These are phyloP conservation scores for Zaprionus tsacasi DNA, from an alignment of 1,140 invertebrate genomes.

Conservation along the genomic window DNA sequence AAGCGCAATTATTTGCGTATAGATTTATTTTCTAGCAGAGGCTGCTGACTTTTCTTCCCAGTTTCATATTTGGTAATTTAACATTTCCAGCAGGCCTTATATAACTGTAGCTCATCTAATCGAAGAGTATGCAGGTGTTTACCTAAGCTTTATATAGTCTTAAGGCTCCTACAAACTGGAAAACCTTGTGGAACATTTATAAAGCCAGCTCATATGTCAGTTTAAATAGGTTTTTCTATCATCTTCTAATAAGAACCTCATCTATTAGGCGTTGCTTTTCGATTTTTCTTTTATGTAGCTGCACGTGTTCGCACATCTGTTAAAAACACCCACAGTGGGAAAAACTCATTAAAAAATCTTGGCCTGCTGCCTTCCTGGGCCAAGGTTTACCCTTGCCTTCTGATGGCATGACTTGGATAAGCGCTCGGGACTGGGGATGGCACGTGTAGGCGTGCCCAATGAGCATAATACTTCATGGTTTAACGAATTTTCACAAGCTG, in stretches of 20 bases:
- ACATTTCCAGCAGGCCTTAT: too few species aligned
- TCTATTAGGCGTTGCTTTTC: conserved; percentile 3
- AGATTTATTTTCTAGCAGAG: too few species aligned
- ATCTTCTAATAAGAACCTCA: background rate
- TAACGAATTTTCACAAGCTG: conserved; percentile 73
- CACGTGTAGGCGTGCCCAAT: conserved; percentile 75
- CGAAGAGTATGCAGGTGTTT: too few species aligned
- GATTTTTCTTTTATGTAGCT: background rate
- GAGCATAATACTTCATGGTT: conserved; percentile 77
- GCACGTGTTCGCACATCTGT: conserved; percentile 20
- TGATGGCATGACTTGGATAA: conserved; percentile 70
- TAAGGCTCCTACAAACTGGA: background rate
- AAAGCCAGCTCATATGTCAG: background rate
- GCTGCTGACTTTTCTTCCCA: too few species aligned
- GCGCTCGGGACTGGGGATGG: conserved; percentile 26
- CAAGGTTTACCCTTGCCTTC: conserved; percentile 54
- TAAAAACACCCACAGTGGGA: conserved; percentile 20
- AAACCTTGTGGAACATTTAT: background rate
- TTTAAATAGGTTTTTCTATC: background rate
- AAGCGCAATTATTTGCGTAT: too few species aligned
- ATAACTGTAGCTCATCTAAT: too few species aligned
- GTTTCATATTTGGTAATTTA: too few species aligned
- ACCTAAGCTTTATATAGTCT: too few species aligned
- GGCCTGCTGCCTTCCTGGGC: conserved; percentile 43
- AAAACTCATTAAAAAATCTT: conserved; percentile 52